Evolutionary conservation across 2,888 invertebrate genomes (phyloP).

Genomic region (Polydrusus pterygomalis): DNA sequence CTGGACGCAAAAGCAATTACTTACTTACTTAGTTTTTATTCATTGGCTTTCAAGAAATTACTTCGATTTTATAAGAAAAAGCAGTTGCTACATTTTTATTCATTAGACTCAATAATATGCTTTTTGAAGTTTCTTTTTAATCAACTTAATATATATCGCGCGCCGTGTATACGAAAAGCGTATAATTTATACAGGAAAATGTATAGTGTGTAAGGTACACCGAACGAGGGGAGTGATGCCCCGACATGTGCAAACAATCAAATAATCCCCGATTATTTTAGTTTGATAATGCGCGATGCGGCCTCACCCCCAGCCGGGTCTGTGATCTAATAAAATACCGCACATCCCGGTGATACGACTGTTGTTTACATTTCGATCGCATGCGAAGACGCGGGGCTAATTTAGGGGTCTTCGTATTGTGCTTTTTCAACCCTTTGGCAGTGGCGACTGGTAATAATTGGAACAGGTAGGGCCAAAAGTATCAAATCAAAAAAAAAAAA

Average conservation of each 20-base stretch:
- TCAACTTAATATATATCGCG: background rate
- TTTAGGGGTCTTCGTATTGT: background rate
- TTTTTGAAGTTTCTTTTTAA: no score
- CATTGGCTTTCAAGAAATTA: no score
- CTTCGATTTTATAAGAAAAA: no score
- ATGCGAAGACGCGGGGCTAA: conserved; percentile 25
- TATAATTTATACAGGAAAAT: conserved; percentile 17
- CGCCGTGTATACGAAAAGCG: conserved; percentile 10
- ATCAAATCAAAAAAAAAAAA: no score
- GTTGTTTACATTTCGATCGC: conserved; percentile 38
- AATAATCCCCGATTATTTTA: conserved; percentile 56
- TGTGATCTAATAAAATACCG: conserved; percentile 50
- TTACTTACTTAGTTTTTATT: no score
- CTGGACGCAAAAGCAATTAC: no score
- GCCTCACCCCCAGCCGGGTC: conserved; percentile 16
- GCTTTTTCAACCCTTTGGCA: no score
- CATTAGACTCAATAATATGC: no score
- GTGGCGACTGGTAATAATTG: no score
- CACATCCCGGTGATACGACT: conserved; percentile 39
- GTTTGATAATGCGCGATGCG: conserved; percentile 53
- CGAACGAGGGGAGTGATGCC: conserved; percentile 33
- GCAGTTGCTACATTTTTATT: no score
- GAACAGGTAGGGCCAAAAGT: no score
- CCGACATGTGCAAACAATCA: conserved; percentile 56
- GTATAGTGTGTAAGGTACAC: conserved; percentile 4